A percentile compares a stretch with the other conserved stretches of the same genome.
phyloP scores from a whole-genome alignment of 1,140 invertebrate genomes.

The Drosophila mauritiana region DNA sequence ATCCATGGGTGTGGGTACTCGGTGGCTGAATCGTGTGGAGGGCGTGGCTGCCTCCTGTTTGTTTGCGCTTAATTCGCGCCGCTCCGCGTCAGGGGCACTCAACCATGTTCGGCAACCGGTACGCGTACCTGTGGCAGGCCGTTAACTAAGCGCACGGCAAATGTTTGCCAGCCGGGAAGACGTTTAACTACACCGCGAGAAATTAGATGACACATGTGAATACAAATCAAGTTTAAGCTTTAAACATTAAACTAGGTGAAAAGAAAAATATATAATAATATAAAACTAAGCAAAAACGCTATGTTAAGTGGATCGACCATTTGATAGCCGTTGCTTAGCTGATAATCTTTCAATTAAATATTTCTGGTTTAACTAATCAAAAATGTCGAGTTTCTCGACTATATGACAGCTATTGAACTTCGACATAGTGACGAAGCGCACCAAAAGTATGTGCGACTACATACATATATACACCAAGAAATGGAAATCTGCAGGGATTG shows the following conservation, averaged over 20 bases:
- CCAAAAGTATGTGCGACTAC: no score
- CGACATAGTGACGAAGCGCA: no score
- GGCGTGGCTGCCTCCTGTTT: slow-evolving; percentile 38
- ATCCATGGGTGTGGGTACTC: slow-evolving; percentile 21
- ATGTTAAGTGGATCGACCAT: no score
- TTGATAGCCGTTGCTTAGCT: no score
- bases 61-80: slow-evolving; percentile 58
- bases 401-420: no score
- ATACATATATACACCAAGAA: no score
- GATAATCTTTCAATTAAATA: no score
- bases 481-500: no score
- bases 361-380: no score
- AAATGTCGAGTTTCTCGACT: no score
- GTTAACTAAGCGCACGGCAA: slow-evolving; percentile 79
- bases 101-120: slow-evolving; percentile 65
- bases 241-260: no score
- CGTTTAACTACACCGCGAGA: slow-evolving; percentile 56
- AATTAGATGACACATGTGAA: neutral
- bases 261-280: neutral
- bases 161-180: slow-evolving; percentile 76
- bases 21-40: neutral
- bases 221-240: no score
- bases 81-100: slow-evolving; percentile 58
- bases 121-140: slow-evolving; percentile 75
- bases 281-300: neutral